phyloP scores from a whole-genome alignment of 2,113 vertebrate genomes.

The Psilopsiagon aurifrons region DNA sequence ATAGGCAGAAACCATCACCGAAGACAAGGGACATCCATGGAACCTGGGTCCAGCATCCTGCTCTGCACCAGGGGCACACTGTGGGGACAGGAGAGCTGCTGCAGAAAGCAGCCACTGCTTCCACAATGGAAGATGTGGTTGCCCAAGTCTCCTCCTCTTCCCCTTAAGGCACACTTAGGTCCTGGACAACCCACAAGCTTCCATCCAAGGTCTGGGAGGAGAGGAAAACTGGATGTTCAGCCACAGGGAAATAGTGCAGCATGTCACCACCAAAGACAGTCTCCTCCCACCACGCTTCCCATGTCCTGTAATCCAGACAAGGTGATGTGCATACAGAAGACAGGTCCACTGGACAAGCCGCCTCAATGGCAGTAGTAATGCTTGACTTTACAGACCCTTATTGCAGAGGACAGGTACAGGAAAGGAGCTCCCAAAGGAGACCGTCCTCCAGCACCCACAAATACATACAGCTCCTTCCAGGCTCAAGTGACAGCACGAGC shows the following conservation, averaged over 20 bases:
- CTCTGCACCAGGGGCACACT: not conserved
- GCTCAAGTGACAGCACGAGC: not conserved
- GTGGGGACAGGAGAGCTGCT: not conserved
- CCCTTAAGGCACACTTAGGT: not conserved
- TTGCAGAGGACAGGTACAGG: not conserved
- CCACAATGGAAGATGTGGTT: not conserved
- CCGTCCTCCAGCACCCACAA: not conserved
- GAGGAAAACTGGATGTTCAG: not conserved
- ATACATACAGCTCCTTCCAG: not conserved
- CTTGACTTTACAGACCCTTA: not conserved
- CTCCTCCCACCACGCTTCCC: not conserved
- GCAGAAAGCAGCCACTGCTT: not conserved
- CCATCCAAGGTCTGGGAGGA: not conserved
- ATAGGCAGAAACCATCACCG: not conserved
- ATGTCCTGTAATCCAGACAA: not conserved
- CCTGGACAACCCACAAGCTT: not conserved
- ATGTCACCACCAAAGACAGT: not conserved
- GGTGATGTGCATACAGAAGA: not conserved
- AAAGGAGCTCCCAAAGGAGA: not conserved
- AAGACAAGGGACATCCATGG: not conserved
- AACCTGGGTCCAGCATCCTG: not conserved
- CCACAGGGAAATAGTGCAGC: not conserved
- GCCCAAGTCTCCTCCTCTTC: not conserved
- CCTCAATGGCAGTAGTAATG: not conserved
- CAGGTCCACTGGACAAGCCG: fast-evolving